These are phyloP conservation scores for Phaethornis superciliosus DNA, from an alignment of 2,113 vertebrate species.

Conservation along the genomic window DNA sequence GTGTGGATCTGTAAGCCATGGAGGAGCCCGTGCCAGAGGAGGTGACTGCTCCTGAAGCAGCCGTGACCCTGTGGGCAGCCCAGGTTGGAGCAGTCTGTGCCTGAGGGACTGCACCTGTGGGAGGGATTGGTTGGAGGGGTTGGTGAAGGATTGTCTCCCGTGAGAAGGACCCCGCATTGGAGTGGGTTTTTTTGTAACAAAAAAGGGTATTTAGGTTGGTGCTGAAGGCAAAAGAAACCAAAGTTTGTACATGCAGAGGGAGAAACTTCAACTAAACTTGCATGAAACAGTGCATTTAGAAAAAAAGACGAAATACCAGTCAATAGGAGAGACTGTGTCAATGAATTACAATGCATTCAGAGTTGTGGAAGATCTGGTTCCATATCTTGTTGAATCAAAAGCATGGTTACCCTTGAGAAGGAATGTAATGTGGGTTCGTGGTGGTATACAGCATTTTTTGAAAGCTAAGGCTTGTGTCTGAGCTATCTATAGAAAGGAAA, in stretches of 20 bases:
- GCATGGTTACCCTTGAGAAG: not conserved
- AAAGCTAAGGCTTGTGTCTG: not conserved
- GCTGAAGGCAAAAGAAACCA: not conserved
- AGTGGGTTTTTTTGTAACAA: not conserved
- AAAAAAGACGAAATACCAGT: not conserved
- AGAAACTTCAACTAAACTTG: not conserved
- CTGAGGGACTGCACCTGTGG: too few species aligned
- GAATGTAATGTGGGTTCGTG: not conserved
- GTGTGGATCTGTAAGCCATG: too few species aligned
- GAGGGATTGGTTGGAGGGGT: too few species aligned
- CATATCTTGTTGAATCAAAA: not conserved
- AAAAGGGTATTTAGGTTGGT: not conserved
- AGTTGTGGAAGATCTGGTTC: not conserved
- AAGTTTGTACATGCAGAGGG: not conserved
- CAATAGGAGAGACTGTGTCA: not conserved
- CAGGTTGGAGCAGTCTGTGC: too few species aligned
- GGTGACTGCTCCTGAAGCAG: too few species aligned
- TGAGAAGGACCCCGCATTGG: too few species aligned
- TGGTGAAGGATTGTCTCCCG: too few species aligned
- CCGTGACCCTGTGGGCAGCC: too few species aligned
- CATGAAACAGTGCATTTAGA: not conserved
- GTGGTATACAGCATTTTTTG: not conserved
- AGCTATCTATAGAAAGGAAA: not conserved
- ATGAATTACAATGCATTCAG: not conserved
- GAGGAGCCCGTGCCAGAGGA: too few species aligned